Conservation (phyloP, 2,888 invertebrate genomes). For the Chrysolina haemoptera region DNA sequence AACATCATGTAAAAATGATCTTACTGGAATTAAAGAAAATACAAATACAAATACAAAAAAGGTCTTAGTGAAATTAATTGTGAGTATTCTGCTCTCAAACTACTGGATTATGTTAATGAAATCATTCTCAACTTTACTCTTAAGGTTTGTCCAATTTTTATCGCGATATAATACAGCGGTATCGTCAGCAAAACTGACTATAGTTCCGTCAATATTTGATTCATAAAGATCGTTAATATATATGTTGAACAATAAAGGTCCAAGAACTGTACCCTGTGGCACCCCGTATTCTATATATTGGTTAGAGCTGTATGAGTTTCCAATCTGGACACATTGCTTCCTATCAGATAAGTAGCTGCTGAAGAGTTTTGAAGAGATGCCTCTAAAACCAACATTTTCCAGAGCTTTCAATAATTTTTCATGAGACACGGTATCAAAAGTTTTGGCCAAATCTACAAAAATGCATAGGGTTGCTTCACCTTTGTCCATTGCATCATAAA, state of each 20-base stretch:
- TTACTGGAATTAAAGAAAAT: too few relatives aligned
- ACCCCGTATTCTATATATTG: background rate
- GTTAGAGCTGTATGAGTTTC: background rate
- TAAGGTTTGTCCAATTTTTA: constrained; percentile 4
- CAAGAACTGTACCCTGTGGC: background rate
- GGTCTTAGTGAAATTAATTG: background rate
- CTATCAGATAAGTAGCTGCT: background rate
- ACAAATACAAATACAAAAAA: too few relatives aligned
- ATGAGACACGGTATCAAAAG: background rate
- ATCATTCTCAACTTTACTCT: background rate
- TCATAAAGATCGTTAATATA: background rate
- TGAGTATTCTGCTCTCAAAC: background rate
- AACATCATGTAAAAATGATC: too few relatives aligned
- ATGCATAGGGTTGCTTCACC: background rate
- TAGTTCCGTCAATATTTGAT: background rate
- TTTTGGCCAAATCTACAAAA: background rate
- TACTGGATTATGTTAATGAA: background rate
- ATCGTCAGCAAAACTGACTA: background rate
- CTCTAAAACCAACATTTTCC: background rate
- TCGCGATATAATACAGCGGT: constrained; percentile 1
- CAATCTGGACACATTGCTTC: background rate
- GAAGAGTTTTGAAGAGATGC: background rate
- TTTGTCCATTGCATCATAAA: background rate
- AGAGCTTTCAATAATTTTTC: background rate
- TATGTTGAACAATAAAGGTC: background rate